Evolutionary conservation across 2,113 vertebrate species (phyloP), one percentile per base, ranked within the genome.

Genomic region (Prolemur simus): DNA sequence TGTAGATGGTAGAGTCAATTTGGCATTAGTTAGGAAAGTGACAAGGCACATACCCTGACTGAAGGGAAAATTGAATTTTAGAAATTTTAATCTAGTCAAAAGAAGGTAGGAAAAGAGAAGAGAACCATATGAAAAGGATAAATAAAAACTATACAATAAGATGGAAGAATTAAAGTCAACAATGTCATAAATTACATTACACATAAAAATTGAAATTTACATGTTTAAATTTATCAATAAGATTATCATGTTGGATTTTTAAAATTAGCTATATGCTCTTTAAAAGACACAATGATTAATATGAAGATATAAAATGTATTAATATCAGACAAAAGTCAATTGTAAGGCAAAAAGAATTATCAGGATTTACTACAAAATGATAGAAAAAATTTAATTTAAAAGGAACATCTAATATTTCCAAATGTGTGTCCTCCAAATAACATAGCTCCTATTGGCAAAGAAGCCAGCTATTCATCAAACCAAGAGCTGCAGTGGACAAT

Each of bases 151-250:
- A 25, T 54, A 91, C 93, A 90, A 56, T n/a, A 85, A 89, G 23
- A 49, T 68, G 21, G 37, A 86, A 42, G 29, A 80, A 89, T 34
- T 87, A 95, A 82, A 76, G 47, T 10, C 20, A 94, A 86, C 56
- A 81, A 82, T 81, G 15, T 47, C 42, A 88, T 89, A 25, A 82
- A 86, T n/a, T 45, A 42, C 13, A 39, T 56, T 60, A 81, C 69
- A n/a, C 27, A 80, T 74, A 83, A 66, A 91, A 89, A 89, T 64
- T 88, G 34, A 84, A 84, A 71, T 63, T 25, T 52, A 94, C 58
- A 58, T 66, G 39, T 56, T 91, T 74, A 94, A 32, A 68, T 64
- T 77, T 90, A 82, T 52, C 64, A 81, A 76, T 45, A 93, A 93
- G 23, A 76, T 45, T 77, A 23, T 45, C 49, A 60, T 63, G 5